These are phyloP conservation scores for Acrocephalus kingi DNA, from an alignment of 2,113 vertebrate genomes.

Conservation along the genomic window DNA sequence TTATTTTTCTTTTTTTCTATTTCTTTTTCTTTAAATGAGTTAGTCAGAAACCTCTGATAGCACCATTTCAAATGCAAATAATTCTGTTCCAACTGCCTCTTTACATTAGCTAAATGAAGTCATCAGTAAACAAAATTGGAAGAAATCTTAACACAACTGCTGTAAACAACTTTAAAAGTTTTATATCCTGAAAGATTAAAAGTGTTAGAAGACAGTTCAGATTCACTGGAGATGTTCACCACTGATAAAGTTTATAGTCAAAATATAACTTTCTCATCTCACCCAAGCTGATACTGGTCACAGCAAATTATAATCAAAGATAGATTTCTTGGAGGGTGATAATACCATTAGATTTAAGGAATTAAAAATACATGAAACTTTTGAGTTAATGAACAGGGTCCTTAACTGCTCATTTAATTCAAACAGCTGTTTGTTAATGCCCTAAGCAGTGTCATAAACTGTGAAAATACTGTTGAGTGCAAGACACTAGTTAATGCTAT, in stretches of 20 bases:
- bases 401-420: conserved; percentile 91
- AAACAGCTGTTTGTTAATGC: conserved; percentile 92
- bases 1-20: not conserved
- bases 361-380: conserved; percentile 91
- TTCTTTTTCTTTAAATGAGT: conserved; percentile 65
- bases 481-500: conserved; percentile 89
- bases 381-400: conserved; percentile 90
- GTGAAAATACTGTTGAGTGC: conserved; percentile 88
- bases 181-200: conserved; percentile 77
- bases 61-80: conserved; percentile 83
- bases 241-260: conserved; percentile 69
- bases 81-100: conserved; percentile 84
- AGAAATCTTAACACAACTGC: conserved; percentile 81
- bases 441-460: conserved; percentile 90
- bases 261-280: conserved; percentile 68
- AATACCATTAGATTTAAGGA: conserved; percentile 86
- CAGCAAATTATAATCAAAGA: conserved; percentile 84
- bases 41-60: conserved; percentile 78
- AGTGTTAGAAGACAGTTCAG: conserved; percentile 66
- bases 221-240: conserved; percentile 65
- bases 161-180: conserved; percentile 83
- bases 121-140: conserved; percentile 86
- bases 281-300: conserved; percentile 74
- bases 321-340: conserved; percentile 83
- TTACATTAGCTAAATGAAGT: conserved; percentile 87